These are phyloP conservation scores for Salmo trutta DNA, from an alignment of 2,797 vertebrate species.

Conservation along the genomic window DNA sequence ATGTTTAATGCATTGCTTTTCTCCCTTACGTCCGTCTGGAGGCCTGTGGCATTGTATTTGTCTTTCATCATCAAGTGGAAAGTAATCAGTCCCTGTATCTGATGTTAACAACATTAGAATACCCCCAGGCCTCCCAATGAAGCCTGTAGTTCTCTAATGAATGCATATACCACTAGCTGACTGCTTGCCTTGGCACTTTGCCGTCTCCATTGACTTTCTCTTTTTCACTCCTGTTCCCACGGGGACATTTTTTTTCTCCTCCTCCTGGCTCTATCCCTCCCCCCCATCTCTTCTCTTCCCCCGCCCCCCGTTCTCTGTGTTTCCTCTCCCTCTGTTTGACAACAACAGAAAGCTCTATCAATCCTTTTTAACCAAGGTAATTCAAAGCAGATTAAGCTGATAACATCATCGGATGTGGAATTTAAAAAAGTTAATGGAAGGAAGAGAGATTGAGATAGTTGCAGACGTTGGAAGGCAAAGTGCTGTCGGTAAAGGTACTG, in stretches of 20 bases:
- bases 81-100: neutral
- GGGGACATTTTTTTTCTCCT: neutral
- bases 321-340: constrained; percentile 33
- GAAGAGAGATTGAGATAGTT: neutral
- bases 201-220: constrained; percentile 54
- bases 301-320: neutral
- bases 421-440: constrained; percentile 11
- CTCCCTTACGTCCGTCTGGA: neutral
- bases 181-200: constrained; percentile 34
- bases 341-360: constrained; percentile 43
- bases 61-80: constrained; percentile 3
- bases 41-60: constrained; percentile 3
- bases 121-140: constrained; percentile 12
- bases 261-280: constrained; percentile 1
- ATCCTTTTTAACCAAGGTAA: constrained; percentile 46
- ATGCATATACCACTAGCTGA: constrained; percentile 1
- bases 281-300: neutral
- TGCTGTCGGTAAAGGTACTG: neutral
- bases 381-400: constrained; percentile 58
- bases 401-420: constrained; percentile 34
- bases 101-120: constrained; percentile 14
- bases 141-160: constrained; percentile 21
- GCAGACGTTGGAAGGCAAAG: neutral
- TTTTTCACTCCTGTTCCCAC: constrained; percentile 30
- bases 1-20: neutral